phyloP scores from a whole-genome alignment of 2,888 invertebrate genomes.

The Lucinisca nassula region DNA sequence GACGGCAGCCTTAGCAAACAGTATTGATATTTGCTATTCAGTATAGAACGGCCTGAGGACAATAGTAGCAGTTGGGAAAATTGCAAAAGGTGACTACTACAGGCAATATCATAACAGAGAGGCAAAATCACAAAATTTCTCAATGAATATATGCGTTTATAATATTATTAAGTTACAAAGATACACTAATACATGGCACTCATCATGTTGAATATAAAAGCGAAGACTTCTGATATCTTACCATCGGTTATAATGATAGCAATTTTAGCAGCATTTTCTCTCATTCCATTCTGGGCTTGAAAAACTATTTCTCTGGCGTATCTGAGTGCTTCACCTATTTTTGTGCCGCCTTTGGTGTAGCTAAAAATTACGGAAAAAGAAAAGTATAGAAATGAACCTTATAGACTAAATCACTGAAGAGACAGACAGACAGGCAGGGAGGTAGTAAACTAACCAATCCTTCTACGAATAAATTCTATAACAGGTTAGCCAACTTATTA shows the following conservation, averaged over 20 bases:
- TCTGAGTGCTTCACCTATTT: slow-evolving; percentile 73
- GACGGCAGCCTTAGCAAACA: too few relatives aligned
- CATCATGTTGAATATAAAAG: too few relatives aligned
- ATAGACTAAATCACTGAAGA: background rate
- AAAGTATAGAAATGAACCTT: background rate
- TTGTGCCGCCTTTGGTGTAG: slow-evolving; percentile 71
- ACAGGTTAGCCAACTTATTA: background rate
- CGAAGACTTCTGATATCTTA: slow-evolving; percentile 33
- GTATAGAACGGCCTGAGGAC: too few relatives aligned
- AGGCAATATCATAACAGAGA: too few relatives aligned
- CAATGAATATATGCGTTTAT: too few relatives aligned
- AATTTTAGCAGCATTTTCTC: slow-evolving; percentile 77
- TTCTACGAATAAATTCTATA: background rate
- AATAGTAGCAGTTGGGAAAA: too few relatives aligned
- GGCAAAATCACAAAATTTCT: too few relatives aligned
- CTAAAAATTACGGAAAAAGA: slow-evolving; percentile 18
- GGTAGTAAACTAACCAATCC: background rate
- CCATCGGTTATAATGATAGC: slow-evolving; percentile 81
- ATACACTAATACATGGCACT: too few relatives aligned
- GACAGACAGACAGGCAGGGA: background rate
- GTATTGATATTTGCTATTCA: too few relatives aligned
- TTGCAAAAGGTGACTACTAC: too few relatives aligned
- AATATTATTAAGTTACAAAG: too few relatives aligned
- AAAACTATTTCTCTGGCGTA: slow-evolving; percentile 78
- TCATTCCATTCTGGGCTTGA: slow-evolving; percentile 75